phyloP scores from a whole-genome alignment of 2,888 invertebrate genomes.

The Molorchus minor region DNA sequence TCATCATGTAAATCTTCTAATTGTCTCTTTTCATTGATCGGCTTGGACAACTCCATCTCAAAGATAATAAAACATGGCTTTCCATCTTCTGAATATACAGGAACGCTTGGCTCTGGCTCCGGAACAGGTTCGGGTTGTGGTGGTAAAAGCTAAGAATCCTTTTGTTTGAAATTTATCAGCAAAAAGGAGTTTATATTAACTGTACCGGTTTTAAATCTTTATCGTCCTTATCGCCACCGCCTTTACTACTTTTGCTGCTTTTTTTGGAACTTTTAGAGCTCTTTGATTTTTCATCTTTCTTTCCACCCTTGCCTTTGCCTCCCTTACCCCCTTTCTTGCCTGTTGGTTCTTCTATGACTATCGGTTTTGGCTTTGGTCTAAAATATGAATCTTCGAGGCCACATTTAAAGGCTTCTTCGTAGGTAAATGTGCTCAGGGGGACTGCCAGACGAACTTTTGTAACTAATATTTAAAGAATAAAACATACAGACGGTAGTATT shows the following conservation, averaged over 20 bases:
- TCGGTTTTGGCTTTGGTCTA: constrained; percentile 46
- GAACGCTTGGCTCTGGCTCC: constrained; percentile 51
- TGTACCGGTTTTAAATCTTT: constrained; percentile 10
- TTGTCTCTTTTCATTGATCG: constrained; percentile 48
- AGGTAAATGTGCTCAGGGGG: constrained; percentile 53
- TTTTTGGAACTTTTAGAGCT: constrained; percentile 19
- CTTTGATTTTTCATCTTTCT: constrained; percentile 21
- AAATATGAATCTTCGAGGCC: constrained; percentile 56
- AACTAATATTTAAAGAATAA: constrained; percentile 47
- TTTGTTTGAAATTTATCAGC: too few relatives aligned
- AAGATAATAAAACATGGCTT: constrained; percentile 57
- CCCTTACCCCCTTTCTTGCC: constrained; percentile 19
- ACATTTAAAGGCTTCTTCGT: constrained; percentile 51
- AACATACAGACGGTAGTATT: constrained; percentile 16
- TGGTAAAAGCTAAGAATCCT: constrained; percentile 34
- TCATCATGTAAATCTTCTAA: constrained; percentile 54
- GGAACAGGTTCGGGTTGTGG: constrained; percentile 43
- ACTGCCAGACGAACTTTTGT: constrained; percentile 52
- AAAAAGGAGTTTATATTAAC: background rate
- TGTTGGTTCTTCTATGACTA: constrained; percentile 6
- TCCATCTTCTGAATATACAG: constrained; percentile 54
- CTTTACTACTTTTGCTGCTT: constrained; percentile 15
- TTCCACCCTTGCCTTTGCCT: constrained; percentile 11
- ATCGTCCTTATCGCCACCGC: background rate
- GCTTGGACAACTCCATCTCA: constrained; percentile 56